Base-by-base conservation (phyloP, 1,140 invertebrate species). In the Caenorhabditis remanei region DNA sequence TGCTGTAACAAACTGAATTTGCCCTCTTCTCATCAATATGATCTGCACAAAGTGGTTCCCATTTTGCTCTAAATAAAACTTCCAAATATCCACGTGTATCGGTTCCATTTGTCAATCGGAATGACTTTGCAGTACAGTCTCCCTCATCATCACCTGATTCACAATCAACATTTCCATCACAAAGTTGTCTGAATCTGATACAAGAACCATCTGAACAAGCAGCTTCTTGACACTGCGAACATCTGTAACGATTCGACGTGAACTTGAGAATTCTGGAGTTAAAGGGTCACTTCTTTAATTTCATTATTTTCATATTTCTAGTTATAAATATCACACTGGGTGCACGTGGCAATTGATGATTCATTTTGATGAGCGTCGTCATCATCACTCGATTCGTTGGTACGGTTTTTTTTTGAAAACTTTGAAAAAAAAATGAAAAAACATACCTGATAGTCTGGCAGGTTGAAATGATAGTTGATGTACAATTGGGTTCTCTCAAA, bases 121-220 rank as follows among this genome's bases (percentile, higher is more conserved):
- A 88, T 4, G 84, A 63, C 13, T 55, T 46, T 55, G 63, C 84
- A 19, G 13, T 40, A 48, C 87, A 88, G 19, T 88, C 58, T 11
- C 41, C 24, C 41, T 88, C 87, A 55, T 88, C 87, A 4, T 56
- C 55, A 16, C 84, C 71, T 9, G 87, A 85, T 41, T 82, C 16
- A 65, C 87, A 88, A 48, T 88, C 87, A 0, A n/a, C 7, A 1
- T 13, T 40, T 55, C 71, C 61, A 55, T 88, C 48, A 32, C 87
- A 88, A 19, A 88, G 43, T 32, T 84, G 67, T n/a, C 16, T 11
- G 6, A 24, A 48, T n/a, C n/a, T 41, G n/a, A 88, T 75, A 24
- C 87, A 88, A 11, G 19, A 41, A 40, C 87, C 87, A 85, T 88
- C 87, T 16, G 19, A n/a, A 58, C 87, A 88, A 13, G 65, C 67